These are phyloP conservation scores for Eilema sororculum DNA, from an alignment of 2,888 invertebrate genomes.

Conservation along the genomic window DNA sequence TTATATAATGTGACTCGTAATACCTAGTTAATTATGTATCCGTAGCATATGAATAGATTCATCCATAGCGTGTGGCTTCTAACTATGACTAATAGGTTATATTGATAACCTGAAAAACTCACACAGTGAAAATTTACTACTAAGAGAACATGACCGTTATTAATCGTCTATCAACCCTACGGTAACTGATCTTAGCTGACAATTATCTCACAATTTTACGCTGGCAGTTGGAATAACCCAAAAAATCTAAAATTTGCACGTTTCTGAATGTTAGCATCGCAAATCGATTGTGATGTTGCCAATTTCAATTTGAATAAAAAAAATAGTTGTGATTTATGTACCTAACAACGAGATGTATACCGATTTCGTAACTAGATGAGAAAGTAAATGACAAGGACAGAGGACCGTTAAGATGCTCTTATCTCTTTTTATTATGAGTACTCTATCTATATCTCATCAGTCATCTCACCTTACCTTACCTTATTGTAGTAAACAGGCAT, in stretches of 20 bases:
- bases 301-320: constrained; percentile 9
- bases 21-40: neutral
- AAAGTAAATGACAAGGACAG: neutral
- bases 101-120: neutral
- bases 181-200: constrained; percentile 15
- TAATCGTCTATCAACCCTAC: constrained; percentile 14
- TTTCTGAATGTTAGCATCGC: constrained; percentile 23
- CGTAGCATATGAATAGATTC: neutral
- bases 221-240: constrained; percentile 24
- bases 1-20: neutral
- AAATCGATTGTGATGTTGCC: constrained; percentile 29
- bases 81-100: neutral
- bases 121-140: neutral
- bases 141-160: neutral
- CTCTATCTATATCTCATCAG: neutral
- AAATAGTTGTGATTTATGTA: neutral
- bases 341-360: neutral
- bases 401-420: neutral
- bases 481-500: neutral
- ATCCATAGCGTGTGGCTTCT: neutral
- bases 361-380: constrained; percentile 1
- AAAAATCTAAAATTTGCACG: constrained; percentile 11
- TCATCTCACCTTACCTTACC: neutral
- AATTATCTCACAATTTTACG: constrained; percentile 24
- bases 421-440: neutral